These are phyloP conservation scores for Macrostomum lignano DNA, from an alignment of 1,140 invertebrate genomes.

Conservation along the genomic window DNA sequence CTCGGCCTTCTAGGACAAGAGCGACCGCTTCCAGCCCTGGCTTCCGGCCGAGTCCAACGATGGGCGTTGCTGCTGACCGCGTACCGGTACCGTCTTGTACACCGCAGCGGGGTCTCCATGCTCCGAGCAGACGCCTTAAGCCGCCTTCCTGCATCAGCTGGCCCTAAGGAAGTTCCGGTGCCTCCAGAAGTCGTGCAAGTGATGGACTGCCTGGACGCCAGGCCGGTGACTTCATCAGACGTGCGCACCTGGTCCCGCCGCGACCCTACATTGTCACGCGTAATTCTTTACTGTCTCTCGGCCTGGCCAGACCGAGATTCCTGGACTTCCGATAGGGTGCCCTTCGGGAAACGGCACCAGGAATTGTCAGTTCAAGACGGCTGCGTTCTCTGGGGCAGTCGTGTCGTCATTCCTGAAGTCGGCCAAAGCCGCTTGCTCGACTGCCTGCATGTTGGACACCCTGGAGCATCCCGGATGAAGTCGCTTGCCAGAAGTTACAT, in stretches of 20 bases:
- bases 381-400: constrained; percentile 7
- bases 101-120: constrained; percentile 10
- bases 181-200: too few species aligned
- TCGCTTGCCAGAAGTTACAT: constrained; percentile 17
- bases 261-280: too few species aligned
- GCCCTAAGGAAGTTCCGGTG: too few species aligned
- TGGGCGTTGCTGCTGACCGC: constrained; percentile 16
- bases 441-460: constrained; percentile 22
- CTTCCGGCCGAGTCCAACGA: constrained; percentile 14
- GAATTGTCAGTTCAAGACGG: too few species aligned
- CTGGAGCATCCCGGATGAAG: constrained; percentile 27
- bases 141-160: too few species aligned
- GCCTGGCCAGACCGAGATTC: too few species aligned
- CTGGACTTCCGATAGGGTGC: too few species aligned
- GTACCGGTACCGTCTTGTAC: constrained; percentile 18
- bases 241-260: too few species aligned
- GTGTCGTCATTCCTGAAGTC: constrained; percentile 9
- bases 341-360: too few species aligned
- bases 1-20: constrained; percentile 11
- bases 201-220: too few species aligned
- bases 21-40: constrained; percentile 10
- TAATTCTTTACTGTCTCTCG: too few species aligned
- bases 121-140: constrained; percentile 13
- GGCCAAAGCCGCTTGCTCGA: constrained; percentile 14
- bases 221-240: too few species aligned